Conservation (phyloP, 1,140 invertebrate genomes). For the Thalassaphorura encarpata region DNA sequence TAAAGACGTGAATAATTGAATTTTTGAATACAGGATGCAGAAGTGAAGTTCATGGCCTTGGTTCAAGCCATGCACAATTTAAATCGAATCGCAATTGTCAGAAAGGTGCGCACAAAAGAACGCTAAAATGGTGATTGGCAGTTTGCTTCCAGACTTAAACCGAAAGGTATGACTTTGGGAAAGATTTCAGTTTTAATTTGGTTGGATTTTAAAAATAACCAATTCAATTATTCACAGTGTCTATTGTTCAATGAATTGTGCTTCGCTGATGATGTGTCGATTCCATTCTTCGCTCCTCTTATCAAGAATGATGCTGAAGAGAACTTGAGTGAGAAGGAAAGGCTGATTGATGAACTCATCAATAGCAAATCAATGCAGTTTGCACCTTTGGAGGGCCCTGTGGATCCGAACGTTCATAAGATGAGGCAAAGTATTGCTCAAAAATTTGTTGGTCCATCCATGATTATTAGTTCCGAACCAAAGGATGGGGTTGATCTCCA, state of each 20-base stretch:
- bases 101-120: conserved; percentile 18
- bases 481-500: conserved; percentile 12
- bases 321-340: conserved; percentile 20
- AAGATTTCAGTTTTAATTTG: too few relatives aligned
- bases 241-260: conserved; percentile 17
- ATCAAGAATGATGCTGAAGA: conserved; percentile 12
- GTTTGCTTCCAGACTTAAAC: conserved; percentile 18
- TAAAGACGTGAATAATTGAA: background rate
- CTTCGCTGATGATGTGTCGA: conserved; percentile 25
- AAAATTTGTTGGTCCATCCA: conserved; percentile 12
- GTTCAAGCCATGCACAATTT: conserved; percentile 13
- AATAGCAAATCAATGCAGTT: background rate
- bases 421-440: conserved; percentile 3
- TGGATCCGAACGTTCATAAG: conserved; percentile 7
- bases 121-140: conserved; percentile 1
- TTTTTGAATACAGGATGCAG: conserved; percentile 5
- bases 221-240: conserved; percentile 18
- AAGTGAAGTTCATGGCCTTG: conserved; percentile 17
- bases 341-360: conserved; percentile 24
- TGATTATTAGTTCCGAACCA: background rate
- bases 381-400: conserved; percentile 11
- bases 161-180: conserved; percentile 7
- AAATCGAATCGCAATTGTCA: conserved; percentile 17
- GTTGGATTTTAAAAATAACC: too few relatives aligned
- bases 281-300: conserved; percentile 19